Conservation (phyloP, 2,797 vertebrate species). For the Scleropages formosus region DNA sequence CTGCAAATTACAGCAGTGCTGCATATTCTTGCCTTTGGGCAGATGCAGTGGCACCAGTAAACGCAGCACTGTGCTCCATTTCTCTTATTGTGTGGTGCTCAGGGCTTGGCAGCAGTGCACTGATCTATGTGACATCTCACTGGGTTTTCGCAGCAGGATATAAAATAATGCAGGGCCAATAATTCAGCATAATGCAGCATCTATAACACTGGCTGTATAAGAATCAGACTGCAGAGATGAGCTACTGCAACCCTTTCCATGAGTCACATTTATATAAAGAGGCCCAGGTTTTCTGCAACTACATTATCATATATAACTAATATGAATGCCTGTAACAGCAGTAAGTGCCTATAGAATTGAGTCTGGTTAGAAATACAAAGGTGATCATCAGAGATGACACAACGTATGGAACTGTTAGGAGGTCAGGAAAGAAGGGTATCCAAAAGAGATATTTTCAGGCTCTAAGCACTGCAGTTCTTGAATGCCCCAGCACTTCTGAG, state of each 20-base stretch:
- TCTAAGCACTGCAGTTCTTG: too few relatives aligned
- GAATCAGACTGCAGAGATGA: conserved; percentile 22
- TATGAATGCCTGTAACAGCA: too few relatives aligned
- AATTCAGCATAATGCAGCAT: conserved; percentile 25
- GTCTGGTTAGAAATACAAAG: too few relatives aligned
- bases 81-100: conserved; percentile 5
- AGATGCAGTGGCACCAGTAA: background rate
- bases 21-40: too few relatives aligned
- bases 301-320: too few relatives aligned
- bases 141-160: background rate
- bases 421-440: too few relatives aligned
- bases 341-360: too few relatives aligned
- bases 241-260: background rate
- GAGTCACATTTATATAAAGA: conserved; percentile 10
- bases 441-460: too few relatives aligned
- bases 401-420: too few relatives aligned
- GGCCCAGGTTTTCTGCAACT: background rate
- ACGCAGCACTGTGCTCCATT: conserved; percentile 14
- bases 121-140: conserved; percentile 1
- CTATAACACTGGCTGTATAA: conserved; percentile 7
- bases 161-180: conserved; percentile 22
- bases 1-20: too few relatives aligned
- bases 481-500: too few relatives aligned
- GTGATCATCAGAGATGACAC: too few relatives aligned
- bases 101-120: background rate